These are phyloP conservation scores for Trichogramma pretiosum DNA, from an alignment of 1,140 invertebrate genomes.

Conservation along the genomic window DNA sequence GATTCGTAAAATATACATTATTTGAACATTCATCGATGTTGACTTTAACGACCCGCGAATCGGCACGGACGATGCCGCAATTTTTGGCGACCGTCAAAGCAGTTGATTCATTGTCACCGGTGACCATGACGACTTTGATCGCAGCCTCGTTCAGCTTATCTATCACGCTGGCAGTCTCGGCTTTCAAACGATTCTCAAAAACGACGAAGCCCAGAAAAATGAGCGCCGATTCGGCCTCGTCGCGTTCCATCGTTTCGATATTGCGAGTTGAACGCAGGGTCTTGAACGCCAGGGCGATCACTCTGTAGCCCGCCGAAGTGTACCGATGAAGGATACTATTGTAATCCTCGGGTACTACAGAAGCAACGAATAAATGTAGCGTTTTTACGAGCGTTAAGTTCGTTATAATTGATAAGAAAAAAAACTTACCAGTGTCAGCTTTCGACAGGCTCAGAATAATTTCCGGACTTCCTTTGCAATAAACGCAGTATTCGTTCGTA, in stretches of 20 bases:
- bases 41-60: slow-evolving; percentile 68
- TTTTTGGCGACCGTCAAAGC: slow-evolving; percentile 85
- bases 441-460: slow-evolving; percentile 64
- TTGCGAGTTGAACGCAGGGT: slow-evolving; percentile 45
- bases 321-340: slow-evolving; percentile 64
- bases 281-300: slow-evolving; percentile 75
- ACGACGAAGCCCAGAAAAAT: slow-evolving; percentile 79
- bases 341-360: slow-evolving; percentile 61
- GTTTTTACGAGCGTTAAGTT: no score
- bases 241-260: slow-evolving; percentile 48
- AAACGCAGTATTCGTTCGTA: slow-evolving; percentile 71
- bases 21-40: slow-evolving; percentile 42
- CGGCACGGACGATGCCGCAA: slow-evolving; percentile 72
- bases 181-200: slow-evolving; percentile 84
- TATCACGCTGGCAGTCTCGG: slow-evolving; percentile 71
- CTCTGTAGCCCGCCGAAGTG: slow-evolving; percentile 78
- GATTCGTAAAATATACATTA: slow-evolving; percentile 17
- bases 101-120: slow-evolving; percentile 89
- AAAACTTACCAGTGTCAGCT: slow-evolving; percentile 51
- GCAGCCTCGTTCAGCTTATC: slow-evolving; percentile 64
- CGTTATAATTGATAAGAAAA: no score
- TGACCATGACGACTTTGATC: slow-evolving; percentile 87
- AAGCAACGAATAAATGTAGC: slow-evolving; percentile 22
- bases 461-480: slow-evolving; percentile 87
- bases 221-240: slow-evolving; percentile 70